These are phyloP conservation scores for Tenthredo notha DNA, from an alignment of 2,888 invertebrate genomes.

Conservation along the genomic window DNA sequence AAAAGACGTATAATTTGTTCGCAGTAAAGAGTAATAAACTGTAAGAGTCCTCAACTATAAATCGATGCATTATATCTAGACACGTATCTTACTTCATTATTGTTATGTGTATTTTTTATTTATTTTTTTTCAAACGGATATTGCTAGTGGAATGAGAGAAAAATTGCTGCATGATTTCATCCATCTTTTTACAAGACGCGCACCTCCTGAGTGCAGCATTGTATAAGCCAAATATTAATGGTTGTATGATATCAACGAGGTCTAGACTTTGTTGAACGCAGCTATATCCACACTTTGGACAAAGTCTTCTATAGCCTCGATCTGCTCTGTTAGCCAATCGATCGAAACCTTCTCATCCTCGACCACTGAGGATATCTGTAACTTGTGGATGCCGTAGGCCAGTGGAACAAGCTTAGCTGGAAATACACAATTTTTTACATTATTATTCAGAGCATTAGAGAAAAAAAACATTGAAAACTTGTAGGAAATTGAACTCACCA, in stretches of 20 bases:
- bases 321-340: slow-evolving; percentile 92
- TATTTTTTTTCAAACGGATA: slow-evolving; percentile 55
- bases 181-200: slow-evolving; percentile 55
- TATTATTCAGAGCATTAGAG: not conserved
- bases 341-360: slow-evolving; percentile 98
- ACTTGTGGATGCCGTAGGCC: slow-evolving; percentile 94
- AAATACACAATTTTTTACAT: slow-evolving; percentile 63
- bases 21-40: not conserved
- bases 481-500: slow-evolving; percentile 76
- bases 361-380: slow-evolving; percentile 95
- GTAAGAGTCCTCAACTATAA: not conserved
- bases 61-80: not conserved
- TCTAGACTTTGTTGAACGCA: slow-evolving; percentile 95
- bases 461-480: not conserved
- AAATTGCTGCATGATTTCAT: slow-evolving; percentile 63
- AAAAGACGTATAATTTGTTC: not conserved
- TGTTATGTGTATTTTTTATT: not conserved
- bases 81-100: not conserved
- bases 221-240: slow-evolving; percentile 48
- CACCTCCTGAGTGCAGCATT: slow-evolving; percentile 56
- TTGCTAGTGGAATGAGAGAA: slow-evolving; percentile 70
- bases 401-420: slow-evolving; percentile 92
- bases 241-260: slow-evolving; percentile 46
- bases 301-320: slow-evolving; percentile 90
- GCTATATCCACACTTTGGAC: slow-evolving; percentile 97